A percentile compares a stretch with the other conserved stretches of the same genome.
Evolutionary conservation across 2,888 invertebrate genomes (phyloP).

Genomic region (Drosophila pegasa): DNA sequence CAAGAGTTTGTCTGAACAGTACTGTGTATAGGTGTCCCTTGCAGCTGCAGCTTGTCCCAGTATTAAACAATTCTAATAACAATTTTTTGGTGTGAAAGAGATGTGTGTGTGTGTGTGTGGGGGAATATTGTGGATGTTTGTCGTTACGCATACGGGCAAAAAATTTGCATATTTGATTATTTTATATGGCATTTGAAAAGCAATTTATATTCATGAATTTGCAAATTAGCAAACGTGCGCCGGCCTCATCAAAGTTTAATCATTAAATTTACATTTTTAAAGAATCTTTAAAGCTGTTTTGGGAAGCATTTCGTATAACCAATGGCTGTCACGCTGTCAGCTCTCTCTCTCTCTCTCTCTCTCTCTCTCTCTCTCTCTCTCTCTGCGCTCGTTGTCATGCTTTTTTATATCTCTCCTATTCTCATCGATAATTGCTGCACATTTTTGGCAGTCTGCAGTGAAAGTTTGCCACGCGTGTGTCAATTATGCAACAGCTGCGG

Average conservation of each 20-base stretch:
- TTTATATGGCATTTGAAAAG: slow-evolving; percentile 68
- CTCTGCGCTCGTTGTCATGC: neutral
- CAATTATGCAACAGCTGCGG: slow-evolving; percentile 78
- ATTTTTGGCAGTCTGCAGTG: slow-evolving; percentile 47
- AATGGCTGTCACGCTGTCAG: slow-evolving; percentile 37
- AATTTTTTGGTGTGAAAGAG: slow-evolving; percentile 45
- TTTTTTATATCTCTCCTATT: neutral
- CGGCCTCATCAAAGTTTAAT: slow-evolving; percentile 48
- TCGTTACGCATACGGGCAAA: slow-evolving; percentile 15
- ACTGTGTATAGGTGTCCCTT: neutral
- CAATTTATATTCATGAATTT: slow-evolving; percentile 78
- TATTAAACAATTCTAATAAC: slow-evolving; percentile 58
- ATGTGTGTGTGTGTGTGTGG: slow-evolving; percentile 8
- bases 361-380: neutral
- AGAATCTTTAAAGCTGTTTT: slow-evolving; percentile 10
- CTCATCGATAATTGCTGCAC: slow-evolving; percentile 67
- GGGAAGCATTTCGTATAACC: neutral
- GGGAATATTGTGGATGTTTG: slow-evolving; percentile 8
- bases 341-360: neutral
- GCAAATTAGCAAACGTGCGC: slow-evolving; percentile 59
- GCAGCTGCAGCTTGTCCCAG: slow-evolving; percentile 22
- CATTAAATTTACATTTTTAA: slow-evolving; percentile 25
- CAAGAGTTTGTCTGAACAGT: neutral
- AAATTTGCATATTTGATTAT: slow-evolving; percentile 78
- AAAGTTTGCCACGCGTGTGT: slow-evolving; percentile 50